Evolutionary conservation across 2,888 invertebrate genomes (phyloP).

Genomic region (Chrysodeixis includens): DNA sequence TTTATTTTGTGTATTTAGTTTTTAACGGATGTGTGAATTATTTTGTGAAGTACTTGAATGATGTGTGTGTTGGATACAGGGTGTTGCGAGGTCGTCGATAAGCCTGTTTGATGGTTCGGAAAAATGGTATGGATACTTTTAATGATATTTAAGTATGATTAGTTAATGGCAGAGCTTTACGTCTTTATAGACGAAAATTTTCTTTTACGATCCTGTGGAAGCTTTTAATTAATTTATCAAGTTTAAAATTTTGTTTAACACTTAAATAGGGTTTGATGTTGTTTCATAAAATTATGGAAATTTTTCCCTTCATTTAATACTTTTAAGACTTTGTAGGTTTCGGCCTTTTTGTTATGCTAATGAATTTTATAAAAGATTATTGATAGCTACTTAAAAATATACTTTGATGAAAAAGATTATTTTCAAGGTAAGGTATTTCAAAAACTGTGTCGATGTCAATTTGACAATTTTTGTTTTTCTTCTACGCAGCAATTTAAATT

Average conservation of each 20-base stretch:
- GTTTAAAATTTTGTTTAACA: conserved; percentile 34
- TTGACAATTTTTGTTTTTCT: neutral
- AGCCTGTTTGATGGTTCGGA: conserved; percentile 79
- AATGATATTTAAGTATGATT: conserved; percentile 67
- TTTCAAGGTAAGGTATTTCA: neutral
- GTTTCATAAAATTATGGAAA: conserved; percentile 45
- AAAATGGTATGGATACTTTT: conserved; percentile 83
- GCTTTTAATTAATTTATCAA: conserved; percentile 51
- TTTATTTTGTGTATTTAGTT: conserved; percentile 68
- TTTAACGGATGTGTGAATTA: conserved; percentile 61
- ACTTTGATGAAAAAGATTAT: conserved; percentile 6
- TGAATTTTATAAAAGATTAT: conserved; percentile 19
- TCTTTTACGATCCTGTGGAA: conserved; percentile 50
- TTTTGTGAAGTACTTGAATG: conserved; percentile 68
- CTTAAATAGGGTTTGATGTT: conserved; percentile 41
- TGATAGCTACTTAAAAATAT: conserved; percentile 15
- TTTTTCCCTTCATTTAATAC: conserved; percentile 25
- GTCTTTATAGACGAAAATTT: conserved; percentile 59
- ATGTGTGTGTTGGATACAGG: conserved; percentile 78
- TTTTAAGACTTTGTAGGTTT: conserved; percentile 18
- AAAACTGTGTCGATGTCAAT: neutral
- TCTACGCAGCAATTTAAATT: neutral
- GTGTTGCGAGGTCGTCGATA: conserved; percentile 59
- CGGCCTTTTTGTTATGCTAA: conserved; percentile 22
- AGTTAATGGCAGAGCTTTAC: conserved; percentile 64